Evolutionary conservation across 2,113 vertebrate species (phyloP).

Genomic region (Pteronura brasiliensis): DNA sequence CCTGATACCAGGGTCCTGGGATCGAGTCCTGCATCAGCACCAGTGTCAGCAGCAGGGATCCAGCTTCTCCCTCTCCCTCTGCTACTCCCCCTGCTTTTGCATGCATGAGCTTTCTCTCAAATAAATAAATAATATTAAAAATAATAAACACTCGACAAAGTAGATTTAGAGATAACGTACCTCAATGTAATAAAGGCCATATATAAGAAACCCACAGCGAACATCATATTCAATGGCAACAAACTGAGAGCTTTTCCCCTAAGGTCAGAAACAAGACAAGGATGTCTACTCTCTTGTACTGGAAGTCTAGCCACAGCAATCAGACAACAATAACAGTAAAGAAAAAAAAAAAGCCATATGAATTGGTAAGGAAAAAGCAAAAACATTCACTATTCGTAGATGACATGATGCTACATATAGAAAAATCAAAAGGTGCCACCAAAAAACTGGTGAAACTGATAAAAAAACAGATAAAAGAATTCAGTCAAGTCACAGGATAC

Average conservation of each 20-base stretch:
- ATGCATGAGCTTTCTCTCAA: too few species aligned
- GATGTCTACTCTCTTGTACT: background rate
- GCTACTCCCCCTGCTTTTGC: too few species aligned
- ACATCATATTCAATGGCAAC: background rate
- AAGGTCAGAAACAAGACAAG: background rate
- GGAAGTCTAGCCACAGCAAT: background rate
- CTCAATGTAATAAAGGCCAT: background rate
- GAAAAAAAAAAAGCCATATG: background rate
- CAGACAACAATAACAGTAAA: background rate
- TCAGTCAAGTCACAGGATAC: background rate
- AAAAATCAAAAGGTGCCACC: background rate
- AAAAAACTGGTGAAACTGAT: background rate
- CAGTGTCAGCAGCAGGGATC: too few species aligned
- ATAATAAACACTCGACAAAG: background rate
- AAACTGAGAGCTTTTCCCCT: background rate
- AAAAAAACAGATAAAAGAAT: background rate
- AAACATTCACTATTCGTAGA: background rate
- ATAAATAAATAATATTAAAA: too few species aligned
- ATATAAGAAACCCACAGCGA: background rate
- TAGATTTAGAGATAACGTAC: background rate
- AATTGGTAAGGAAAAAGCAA: background rate
- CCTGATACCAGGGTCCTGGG: too few species aligned
- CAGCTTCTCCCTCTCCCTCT: too few species aligned
- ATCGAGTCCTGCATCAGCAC: too few species aligned
- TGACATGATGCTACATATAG: background rate